Evolutionary conservation across 1,140 invertebrate genomes (phyloP), one percentile per base, ranked within the genome.

Genomic region (Zaprionus kolodkinae): DNA sequence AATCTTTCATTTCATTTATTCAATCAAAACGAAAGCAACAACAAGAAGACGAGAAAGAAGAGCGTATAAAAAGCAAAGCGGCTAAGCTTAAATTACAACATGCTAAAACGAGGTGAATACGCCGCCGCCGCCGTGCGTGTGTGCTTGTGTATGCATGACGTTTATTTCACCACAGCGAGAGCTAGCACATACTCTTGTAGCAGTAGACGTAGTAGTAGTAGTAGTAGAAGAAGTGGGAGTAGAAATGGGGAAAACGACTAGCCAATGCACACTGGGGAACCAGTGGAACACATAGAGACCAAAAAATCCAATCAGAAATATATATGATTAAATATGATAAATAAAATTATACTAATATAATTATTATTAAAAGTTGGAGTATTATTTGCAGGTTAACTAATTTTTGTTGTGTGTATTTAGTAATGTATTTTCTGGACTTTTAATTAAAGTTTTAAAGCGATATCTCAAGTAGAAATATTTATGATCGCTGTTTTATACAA

Each of bases 1-100:
- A 61, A 61, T 68, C 67, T 78, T 76, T 78, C 57, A 78, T 78
- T 76, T 78, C 67, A 78, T 75, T 76, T 66, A 78, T 75, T 78
- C 60, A 78, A 78, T 76, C 66, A 76, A 79, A 76, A 67, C 72
- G 62, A 15, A 65, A 50, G 11, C 45, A 50, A 62, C 40, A 62
- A 57, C 36, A 68, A 62, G 56, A 48, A 50, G 38, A 21, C 21
- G 21, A 21, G 21, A 21, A 62, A 48, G 17, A 57, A 40, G 7
- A 52, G 48, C 45, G 45, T 21, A 25, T 12, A 17, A 72, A 40
- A 25, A 55, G 30, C 61, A 45, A 33, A 35, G 40, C 61, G 15
- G 55, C 65, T 71, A 78, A 75, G 66, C 66, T 69, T 62, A 62
- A 66, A 56, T 78, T 69, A 76, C 73, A 77, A 76, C 64, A 77